Evolutionary conservation across 2,797 vertebrate species (phyloP), one percentile per base, ranked within the genome.

Genomic region (Eutrigla gurnardus): DNA sequence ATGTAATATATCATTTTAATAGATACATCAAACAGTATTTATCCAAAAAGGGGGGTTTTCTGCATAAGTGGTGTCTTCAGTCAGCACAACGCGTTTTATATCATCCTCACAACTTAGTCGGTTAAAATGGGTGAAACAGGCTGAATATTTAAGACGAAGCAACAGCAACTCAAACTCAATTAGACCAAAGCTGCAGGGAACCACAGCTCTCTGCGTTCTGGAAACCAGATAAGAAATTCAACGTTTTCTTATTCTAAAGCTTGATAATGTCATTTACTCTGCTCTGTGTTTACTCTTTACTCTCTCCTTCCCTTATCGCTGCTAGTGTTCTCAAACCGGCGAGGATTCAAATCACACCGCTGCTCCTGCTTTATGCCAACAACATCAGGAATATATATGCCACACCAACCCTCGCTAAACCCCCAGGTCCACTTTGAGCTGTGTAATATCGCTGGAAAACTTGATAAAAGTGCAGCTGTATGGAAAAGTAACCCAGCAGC

Each of bases 381-480:
- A 65, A 72, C 7, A 70, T 69, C 5, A 39, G 47, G 45, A 74
- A 49, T 61, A 63, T 58, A 13, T 11, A 60, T 14, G 47, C 40
- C n/a, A 37, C 57, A 53, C 13, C 46, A 46, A 13, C 37, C 17
- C 14, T 25, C 40, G 52, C 1, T 25, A 50, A 47, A 64, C 47
- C 78, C 66, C 15, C 3, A 32, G 66, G 58, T 33, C 6, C 57
- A 33, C 45, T 18, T 2, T 46, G 57, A 67, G 76, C 37, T 52
- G 53, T 2, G 7, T 45, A 53, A 74, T 33, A 49, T 7, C 12
- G 53, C 74, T 13, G 64, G 46, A 35, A 57, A 78, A 50, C 52
- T 17, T 68, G 45, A 83, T 75, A 61, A 67, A 84, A 66, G 66
- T 40, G 55, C 9, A 33, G 64, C 32, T 7, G 36, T 9, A 37